Percentiles rank a stretch among this genome's conserved stretches.
phyloP scores from a whole-genome alignment of 1,140 invertebrate genomes.

The Chironomus tepperi region DNA sequence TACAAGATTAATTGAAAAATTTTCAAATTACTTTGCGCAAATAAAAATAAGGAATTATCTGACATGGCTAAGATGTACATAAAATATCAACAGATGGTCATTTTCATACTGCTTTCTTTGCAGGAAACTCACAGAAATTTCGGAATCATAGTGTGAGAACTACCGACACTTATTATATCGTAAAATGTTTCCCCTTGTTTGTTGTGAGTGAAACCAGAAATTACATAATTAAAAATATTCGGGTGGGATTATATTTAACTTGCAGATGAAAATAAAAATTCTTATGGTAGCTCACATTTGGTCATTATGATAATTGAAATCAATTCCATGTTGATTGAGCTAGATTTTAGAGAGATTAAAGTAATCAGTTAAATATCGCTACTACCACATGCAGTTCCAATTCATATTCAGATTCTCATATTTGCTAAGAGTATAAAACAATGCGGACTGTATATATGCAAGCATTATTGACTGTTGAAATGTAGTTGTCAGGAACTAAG shows the following conservation, averaged over 20 bases:
- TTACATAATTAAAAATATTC: slow-evolving; percentile 17
- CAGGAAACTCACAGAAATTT: background rate
- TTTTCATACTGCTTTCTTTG: background rate
- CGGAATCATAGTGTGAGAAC: slow-evolving; percentile 8
- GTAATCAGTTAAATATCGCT: too few species aligned
- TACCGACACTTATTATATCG: slow-evolving; percentile 10
- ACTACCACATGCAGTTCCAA: too few species aligned
- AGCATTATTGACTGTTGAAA: too few species aligned
- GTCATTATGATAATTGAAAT: slow-evolving; percentile 8
- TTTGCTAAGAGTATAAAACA: too few species aligned
- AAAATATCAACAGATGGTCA: slow-evolving; percentile 22
- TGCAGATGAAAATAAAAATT: background rate
- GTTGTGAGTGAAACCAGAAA: slow-evolving; percentile 11
- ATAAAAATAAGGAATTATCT: too few species aligned
- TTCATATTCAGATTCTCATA: too few species aligned
- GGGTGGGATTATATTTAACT: background rate
- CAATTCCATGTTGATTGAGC: background rate
- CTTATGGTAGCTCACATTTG: background rate
- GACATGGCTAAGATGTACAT: too few species aligned
- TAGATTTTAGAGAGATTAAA: too few species aligned
- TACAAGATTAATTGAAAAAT: too few species aligned
- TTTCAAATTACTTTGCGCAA: too few species aligned
- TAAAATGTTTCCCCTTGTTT: background rate
- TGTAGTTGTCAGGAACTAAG: too few species aligned
- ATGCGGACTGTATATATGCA: too few species aligned